A percentile compares a stretch with the other conserved stretches of the same genome.
Conservation (phyloP, 2,888 invertebrate species). For the Bruchidius siliquastri region DNA sequence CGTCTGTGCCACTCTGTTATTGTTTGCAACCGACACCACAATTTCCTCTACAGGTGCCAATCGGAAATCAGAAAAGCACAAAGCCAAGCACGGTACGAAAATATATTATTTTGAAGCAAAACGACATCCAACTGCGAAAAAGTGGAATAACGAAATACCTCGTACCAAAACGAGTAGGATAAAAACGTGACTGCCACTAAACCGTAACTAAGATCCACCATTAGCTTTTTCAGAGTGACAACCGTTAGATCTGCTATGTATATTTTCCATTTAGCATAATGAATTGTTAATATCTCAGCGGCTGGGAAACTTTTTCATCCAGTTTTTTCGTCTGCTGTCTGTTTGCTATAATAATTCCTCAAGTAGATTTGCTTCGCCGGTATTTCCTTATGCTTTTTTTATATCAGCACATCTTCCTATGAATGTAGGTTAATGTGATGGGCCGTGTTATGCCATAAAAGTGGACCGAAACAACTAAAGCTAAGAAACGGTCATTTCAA, state of each 20-base stretch:
- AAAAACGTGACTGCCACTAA: slow-evolving; percentile 1
- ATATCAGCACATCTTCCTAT: neutral
- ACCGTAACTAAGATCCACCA: slow-evolving; percentile 11
- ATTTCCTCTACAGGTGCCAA: no score
- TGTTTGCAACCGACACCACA: no score
- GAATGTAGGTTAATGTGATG: neutral
- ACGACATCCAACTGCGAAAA: no score
- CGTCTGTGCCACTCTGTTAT: no score
- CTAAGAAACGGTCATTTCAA: neutral
- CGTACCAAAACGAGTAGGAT: slow-evolving; percentile 9
- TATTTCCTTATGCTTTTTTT: neutral
- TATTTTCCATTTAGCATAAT: neutral
- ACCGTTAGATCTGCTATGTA: slow-evolving; percentile 12
- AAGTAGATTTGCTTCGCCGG: neutral
- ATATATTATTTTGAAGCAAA: no score
- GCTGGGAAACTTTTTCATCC: neutral
- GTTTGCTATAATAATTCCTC: neutral
- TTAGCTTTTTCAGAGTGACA: slow-evolving; percentile 6
- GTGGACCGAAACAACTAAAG: neutral
- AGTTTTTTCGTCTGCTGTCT: neutral
- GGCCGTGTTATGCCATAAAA: neutral
- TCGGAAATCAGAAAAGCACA: no score
- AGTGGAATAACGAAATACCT: slow-evolving; percentile 9
- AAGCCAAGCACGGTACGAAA: no score
- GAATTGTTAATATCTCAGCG: neutral